A percentile compares a stretch with the other conserved stretches of the same genome.
These are phyloP conservation scores for Scrobipalpa atriplicella DNA, from an alignment of 2,888 invertebrate species.

Conservation along the genomic window DNA sequence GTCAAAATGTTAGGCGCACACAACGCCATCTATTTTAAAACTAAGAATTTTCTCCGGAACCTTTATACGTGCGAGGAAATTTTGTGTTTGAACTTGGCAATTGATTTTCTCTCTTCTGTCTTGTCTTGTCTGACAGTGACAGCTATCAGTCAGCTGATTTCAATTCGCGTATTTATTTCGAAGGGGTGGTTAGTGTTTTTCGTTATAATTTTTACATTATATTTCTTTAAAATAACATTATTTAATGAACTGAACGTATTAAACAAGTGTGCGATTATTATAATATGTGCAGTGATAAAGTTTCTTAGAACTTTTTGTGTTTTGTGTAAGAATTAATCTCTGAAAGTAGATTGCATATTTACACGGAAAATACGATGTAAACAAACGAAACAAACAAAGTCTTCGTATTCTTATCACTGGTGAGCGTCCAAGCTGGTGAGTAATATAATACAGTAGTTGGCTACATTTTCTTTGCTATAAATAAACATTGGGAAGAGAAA, in stretches of 20 bases:
- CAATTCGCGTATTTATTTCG: neutral
- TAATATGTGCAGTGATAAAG: constrained; percentile 1
- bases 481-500: neutral
- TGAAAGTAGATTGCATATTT: neutral
- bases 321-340: neutral
- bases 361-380: constrained; percentile 1
- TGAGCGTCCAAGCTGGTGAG: too few species aligned
- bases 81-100: neutral
- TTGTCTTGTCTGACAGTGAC: neutral
- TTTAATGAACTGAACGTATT: neutral
- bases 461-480: neutral
- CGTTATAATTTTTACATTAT: constrained; percentile 1
- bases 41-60: too few species aligned
- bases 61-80: neutral
- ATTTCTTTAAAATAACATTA: neutral
- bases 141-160: constrained; percentile 24
- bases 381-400: neutral
- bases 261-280: too few species aligned
- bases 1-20: too few species aligned
- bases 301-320: neutral
- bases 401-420: neutral
- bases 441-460: neutral
- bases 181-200: neutral
- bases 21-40: too few species aligned
- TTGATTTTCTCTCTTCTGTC: neutral